These are phyloP conservation scores for Nebria ingens DNA, from an alignment of 1,140 invertebrate species.

Conservation along the genomic window DNA sequence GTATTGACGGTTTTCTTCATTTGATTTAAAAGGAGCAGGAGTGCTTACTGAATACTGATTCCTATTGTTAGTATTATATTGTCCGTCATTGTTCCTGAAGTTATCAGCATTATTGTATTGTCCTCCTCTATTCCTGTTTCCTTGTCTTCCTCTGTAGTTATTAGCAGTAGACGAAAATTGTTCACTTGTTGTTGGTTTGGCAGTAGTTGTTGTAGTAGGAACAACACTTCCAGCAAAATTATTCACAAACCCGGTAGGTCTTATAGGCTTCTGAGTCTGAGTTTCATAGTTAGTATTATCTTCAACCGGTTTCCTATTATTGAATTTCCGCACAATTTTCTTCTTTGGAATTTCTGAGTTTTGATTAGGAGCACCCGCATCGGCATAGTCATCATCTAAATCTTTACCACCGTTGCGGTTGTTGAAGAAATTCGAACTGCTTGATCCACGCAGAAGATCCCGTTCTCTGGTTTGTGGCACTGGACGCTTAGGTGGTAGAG, in stretches of 20 bases:
- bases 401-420: slow-evolving; percentile 48
- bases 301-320: slow-evolving; percentile 30
- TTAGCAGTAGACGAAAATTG: slow-evolving; percentile 22
- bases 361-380: slow-evolving; percentile 28
- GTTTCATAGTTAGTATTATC: slow-evolving; percentile 33
- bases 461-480: slow-evolving; percentile 21
- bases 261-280: slow-evolving; percentile 32
- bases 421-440: slow-evolving; percentile 58
- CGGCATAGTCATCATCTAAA: slow-evolving; percentile 44
- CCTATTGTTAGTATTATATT: slow-evolving; percentile 17
- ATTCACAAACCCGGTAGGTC: slow-evolving; percentile 32
- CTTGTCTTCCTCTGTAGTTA: slow-evolving; percentile 25
- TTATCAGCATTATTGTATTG: slow-evolving; percentile 27
- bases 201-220: slow-evolving; percentile 26
- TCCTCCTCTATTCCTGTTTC: slow-evolving; percentile 15
- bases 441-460: slow-evolving; percentile 50
- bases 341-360: slow-evolving; percentile 31
- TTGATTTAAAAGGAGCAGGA: slow-evolving; percentile 29
- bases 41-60: slow-evolving; percentile 24
- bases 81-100: slow-evolving; percentile 21
- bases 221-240: slow-evolving; percentile 39
- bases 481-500: background rate
- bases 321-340: slow-evolving; percentile 30
- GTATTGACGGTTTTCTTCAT: slow-evolving; percentile 19
- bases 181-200: slow-evolving; percentile 14